Percentiles rank a stretch among this genome's conserved stretches.
phyloP scores from a whole-genome alignment of 2,888 invertebrate genomes.

The Dryobota labecula region DNA sequence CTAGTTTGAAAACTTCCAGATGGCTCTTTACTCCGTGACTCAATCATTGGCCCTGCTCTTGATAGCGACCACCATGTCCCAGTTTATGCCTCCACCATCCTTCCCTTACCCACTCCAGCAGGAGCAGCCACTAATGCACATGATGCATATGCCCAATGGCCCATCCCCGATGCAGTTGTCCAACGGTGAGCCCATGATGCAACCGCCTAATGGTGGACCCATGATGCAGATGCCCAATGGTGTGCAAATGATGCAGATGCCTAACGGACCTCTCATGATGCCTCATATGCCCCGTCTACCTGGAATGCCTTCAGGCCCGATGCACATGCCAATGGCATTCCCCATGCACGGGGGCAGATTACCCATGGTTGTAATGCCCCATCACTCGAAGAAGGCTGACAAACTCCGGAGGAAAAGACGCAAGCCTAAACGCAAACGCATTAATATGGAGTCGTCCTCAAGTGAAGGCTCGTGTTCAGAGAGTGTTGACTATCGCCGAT shows the following conservation, averaged over 20 bases:
- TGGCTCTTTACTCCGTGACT: slow-evolving; percentile 35
- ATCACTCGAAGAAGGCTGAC: slow-evolving; percentile 73
- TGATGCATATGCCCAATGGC: slow-evolving; percentile 41
- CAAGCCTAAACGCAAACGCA: slow-evolving; percentile 60
- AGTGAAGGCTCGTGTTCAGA: slow-evolving; percentile 66
- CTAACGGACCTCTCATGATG: slow-evolving; percentile 57
- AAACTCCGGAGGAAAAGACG: slow-evolving; percentile 59
- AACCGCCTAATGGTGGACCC: slow-evolving; percentile 21
- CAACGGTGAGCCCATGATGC: slow-evolving; percentile 62
- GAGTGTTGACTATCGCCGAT: slow-evolving; percentile 56
- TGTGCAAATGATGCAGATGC: slow-evolving; percentile 56
- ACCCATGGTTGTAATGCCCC: slow-evolving; percentile 84
- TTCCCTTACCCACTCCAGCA: slow-evolving; percentile 47
- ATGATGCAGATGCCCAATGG: slow-evolving; percentile 57
- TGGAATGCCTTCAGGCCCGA: slow-evolving; percentile 60
- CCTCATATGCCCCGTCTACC: slow-evolving; percentile 68
- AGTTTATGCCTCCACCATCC: slow-evolving; percentile 46
- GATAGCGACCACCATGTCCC: slow-evolving; percentile 38
- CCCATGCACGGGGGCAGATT: slow-evolving; percentile 73
- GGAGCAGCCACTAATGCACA: slow-evolving; percentile 34
- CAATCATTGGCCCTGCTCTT: slow-evolving; percentile 31
- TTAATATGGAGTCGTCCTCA: slow-evolving; percentile 61
- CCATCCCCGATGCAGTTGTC: slow-evolving; percentile 55
- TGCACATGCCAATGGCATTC: slow-evolving; percentile 65
- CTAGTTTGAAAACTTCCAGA: slow-evolving; percentile 38